Percentiles rank a stretch among this genome's conserved stretches.
Evolutionary conservation across 2,888 invertebrate species (phyloP).

Genomic region (Mayetiola destructor): DNA sequence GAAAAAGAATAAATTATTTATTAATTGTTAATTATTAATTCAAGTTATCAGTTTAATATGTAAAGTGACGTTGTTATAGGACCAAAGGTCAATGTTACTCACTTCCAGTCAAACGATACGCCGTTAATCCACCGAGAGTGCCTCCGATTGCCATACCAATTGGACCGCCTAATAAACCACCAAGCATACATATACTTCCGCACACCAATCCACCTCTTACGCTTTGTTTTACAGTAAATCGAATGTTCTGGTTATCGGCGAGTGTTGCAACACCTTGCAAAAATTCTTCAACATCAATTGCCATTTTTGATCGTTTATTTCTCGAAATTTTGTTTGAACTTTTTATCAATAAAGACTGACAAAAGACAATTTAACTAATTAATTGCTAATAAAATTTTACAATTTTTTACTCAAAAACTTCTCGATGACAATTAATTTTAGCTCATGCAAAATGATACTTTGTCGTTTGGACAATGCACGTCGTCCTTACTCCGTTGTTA

Average conservation of each 20-base stretch:
- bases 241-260: constrained; percentile 29
- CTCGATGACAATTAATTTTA: neutral
- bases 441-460: neutral
- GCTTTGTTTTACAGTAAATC: constrained; percentile 28
- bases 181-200: constrained; percentile 28
- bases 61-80: no score
- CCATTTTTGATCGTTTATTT: constrained; percentile 23
- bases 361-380: no score
- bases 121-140: constrained; percentile 29
- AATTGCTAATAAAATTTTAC: no score
- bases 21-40: neutral
- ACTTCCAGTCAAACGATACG: constrained; percentile 30
- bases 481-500: neutral
- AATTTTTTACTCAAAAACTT: neutral
- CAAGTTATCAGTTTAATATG: neutral
- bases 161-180: constrained; percentile 29
- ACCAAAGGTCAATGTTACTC: neutral
- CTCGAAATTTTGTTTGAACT: no score
- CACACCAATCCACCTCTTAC: constrained; percentile 29
- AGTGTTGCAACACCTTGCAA: constrained; percentile 30
- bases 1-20: neutral
- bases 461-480: no score
- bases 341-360: neutral
- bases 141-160: constrained; percentile 31
- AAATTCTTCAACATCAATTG: constrained; percentile 29